phyloP scores from a whole-genome alignment of 1,140 invertebrate genomes.

The Drosophila nikananu region DNA sequence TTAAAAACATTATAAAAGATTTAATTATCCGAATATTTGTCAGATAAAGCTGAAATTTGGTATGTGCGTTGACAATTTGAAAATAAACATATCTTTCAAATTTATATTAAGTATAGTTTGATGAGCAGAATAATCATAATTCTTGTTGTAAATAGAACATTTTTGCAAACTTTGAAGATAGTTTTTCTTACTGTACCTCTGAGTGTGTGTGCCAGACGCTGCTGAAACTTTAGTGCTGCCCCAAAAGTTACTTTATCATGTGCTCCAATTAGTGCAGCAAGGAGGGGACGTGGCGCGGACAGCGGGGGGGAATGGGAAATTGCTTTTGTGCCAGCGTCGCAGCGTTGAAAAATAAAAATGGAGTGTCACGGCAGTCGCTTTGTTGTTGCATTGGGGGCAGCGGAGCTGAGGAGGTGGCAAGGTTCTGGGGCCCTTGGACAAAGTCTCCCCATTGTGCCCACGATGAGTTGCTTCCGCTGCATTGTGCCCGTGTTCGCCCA shows the following conservation, averaged over 20 bases:
- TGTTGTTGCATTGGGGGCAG: conserved; percentile 5
- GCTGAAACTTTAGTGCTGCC: conserved; percentile 41
- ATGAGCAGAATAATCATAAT: too few species aligned
- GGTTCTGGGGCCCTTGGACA: conserved; percentile 44
- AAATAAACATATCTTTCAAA: not conserved
- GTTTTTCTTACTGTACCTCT: conserved; percentile 30
- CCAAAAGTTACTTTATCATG: conserved; percentile 81
- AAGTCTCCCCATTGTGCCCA: conserved; percentile 65
- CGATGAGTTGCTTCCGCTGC: conserved; percentile 72
- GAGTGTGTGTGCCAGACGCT: conserved; percentile 42
- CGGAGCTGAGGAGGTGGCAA: not conserved
- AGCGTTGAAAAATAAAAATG: conserved; percentile 75
- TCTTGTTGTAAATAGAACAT: not conserved
- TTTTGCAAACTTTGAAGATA: not conserved
- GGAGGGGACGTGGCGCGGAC: not conserved
- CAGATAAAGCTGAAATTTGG: not conserved
- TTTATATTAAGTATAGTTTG: not conserved
- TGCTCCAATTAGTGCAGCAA: conserved; percentile 74
- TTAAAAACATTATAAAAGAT: not conserved
- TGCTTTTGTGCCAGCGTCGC: conserved; percentile 68
- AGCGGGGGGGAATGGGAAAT: conserved; percentile 19
- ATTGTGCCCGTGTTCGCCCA: conserved; percentile 25
- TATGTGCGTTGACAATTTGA: not conserved
- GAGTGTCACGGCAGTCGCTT: conserved; percentile 73
- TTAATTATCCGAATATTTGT: not conserved